A percentile compares a stretch with the other conserved stretches of the same genome.
Conservation (phyloP, 2,113 vertebrate genomes). For the Tetrax tetrax region DNA sequence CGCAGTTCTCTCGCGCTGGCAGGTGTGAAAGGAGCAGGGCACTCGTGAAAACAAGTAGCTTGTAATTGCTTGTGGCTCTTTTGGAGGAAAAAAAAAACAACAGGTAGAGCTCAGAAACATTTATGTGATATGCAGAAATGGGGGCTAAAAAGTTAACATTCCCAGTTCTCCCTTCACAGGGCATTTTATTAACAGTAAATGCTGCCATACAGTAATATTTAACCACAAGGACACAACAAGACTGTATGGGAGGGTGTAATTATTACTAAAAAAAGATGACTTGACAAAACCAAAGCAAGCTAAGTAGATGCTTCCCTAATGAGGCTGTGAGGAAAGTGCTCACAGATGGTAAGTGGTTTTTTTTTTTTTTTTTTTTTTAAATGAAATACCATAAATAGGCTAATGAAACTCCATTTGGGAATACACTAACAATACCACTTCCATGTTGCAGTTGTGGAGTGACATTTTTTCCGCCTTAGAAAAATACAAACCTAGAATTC, state of each 20-base stretch:
- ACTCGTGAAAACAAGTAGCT: neutral
- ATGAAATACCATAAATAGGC: neutral
- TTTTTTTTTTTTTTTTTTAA: neutral
- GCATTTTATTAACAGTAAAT: neutral
- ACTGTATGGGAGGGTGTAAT: neutral
- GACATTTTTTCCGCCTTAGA: neutral
- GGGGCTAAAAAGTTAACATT: neutral
- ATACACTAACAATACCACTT: neutral
- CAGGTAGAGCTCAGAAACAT: neutral
- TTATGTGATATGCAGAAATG: neutral
- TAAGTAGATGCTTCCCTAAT: neutral
- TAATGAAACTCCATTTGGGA: neutral
- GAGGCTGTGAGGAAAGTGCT: neutral
- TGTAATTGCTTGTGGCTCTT: neutral
- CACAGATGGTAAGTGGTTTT: neutral
- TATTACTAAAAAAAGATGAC: neutral
- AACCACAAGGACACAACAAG: neutral
- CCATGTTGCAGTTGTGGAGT: neutral
- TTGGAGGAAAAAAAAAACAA: neutral
- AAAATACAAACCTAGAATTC: neutral
- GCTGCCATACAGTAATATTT: neutral
- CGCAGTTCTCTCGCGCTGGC: accelerated
- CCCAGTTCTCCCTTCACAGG: neutral
- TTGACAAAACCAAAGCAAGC: neutral
- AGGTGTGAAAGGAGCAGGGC: neutral